A percentile compares a stretch with the other conserved stretches of the same genome.
Evolutionary conservation across 2,888 invertebrate genomes (phyloP).

Genomic region (Polia nebulosa): DNA sequence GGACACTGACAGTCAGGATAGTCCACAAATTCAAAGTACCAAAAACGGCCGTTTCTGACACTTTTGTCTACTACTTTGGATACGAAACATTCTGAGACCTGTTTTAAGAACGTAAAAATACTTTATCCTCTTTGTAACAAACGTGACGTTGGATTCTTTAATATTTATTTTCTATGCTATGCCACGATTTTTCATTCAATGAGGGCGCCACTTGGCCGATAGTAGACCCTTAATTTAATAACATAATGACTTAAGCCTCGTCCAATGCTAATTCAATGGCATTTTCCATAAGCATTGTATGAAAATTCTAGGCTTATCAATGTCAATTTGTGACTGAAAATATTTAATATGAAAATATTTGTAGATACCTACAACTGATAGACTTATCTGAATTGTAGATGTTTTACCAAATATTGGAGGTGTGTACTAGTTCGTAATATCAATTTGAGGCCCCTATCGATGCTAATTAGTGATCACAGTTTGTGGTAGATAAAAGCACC

Average conservation of each 20-base stretch:
- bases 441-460: background rate
- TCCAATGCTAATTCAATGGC: slow-evolving; percentile 21
- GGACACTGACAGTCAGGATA: too few relatives aligned
- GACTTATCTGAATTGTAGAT: slow-evolving; percentile 13
- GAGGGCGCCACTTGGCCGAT: too few relatives aligned
- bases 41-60: too few relatives aligned
- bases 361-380: slow-evolving; percentile 8
- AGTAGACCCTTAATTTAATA: background rate
- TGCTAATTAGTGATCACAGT: background rate
- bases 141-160: too few relatives aligned
- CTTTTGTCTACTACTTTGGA: too few relatives aligned
- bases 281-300: slow-evolving; percentile 5
- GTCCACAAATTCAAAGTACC: too few relatives aligned
- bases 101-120: too few relatives aligned
- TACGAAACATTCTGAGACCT: too few relatives aligned
- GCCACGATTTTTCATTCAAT: too few relatives aligned
- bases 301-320: slow-evolving; percentile 19
- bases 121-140: too few relatives aligned
- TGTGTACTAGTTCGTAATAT: background rate
- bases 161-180: too few relatives aligned
- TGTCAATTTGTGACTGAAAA: background rate
- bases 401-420: slow-evolving; percentile 11
- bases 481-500: too few relatives aligned
- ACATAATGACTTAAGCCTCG: slow-evolving; percentile 29
- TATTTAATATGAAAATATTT: slow-evolving; percentile 19